Percentiles rank a stretch among this genome's conserved stretches.
Evolutionary conservation across 37 sponge, comb jelly and placozoan genomes (phyloP).

Genomic region (Spongilla lacustris): DNA sequence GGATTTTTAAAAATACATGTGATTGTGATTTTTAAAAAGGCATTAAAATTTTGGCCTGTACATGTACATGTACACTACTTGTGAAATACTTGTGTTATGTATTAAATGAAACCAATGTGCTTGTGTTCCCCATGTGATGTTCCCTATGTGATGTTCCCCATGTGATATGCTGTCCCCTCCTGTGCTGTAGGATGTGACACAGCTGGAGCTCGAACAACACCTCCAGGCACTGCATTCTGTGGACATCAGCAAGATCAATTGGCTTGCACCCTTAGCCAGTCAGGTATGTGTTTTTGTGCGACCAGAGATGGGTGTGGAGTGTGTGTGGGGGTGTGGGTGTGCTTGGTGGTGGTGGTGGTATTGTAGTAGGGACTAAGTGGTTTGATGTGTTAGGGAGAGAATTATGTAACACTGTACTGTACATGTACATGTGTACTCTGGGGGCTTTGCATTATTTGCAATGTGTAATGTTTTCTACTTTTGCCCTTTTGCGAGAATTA

Average conservation of each 20-base stretch:
- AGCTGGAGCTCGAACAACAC: slow-evolving; percentile 66
- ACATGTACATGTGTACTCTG: too few relatives aligned
- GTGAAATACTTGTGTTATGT: too few relatives aligned
- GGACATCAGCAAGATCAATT: slow-evolving; percentile 58
- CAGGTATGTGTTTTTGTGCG: slow-evolving; percentile 23
- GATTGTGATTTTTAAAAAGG: too few relatives aligned
- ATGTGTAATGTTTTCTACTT: not conserved
- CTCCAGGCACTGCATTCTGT: slow-evolving; percentile 71
- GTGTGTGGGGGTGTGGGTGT: not conserved
- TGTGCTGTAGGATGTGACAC: slow-evolving; percentile 48
- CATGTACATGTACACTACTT: not conserved
- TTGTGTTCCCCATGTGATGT: too few relatives aligned
- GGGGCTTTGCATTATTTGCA: too few relatives aligned
- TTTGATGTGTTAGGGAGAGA: too few relatives aligned
- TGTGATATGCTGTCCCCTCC: not conserved
- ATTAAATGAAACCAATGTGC: too few relatives aligned
- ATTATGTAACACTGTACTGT: too few relatives aligned
- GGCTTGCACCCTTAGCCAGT: slow-evolving; percentile 48
- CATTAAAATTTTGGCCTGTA: too few relatives aligned
- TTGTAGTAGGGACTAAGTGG: not conserved
- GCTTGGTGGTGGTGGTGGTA: not conserved
- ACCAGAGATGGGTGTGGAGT: not conserved
- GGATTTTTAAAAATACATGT: too few relatives aligned
- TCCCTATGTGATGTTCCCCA: too few relatives aligned
- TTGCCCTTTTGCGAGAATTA: too few relatives aligned